A percentile compares a stretch with the other conserved stretches of the same genome.
Evolutionary conservation across 2,113 vertebrate genomes (phyloP).

Genomic region (Drymodes brunneopygia): DNA sequence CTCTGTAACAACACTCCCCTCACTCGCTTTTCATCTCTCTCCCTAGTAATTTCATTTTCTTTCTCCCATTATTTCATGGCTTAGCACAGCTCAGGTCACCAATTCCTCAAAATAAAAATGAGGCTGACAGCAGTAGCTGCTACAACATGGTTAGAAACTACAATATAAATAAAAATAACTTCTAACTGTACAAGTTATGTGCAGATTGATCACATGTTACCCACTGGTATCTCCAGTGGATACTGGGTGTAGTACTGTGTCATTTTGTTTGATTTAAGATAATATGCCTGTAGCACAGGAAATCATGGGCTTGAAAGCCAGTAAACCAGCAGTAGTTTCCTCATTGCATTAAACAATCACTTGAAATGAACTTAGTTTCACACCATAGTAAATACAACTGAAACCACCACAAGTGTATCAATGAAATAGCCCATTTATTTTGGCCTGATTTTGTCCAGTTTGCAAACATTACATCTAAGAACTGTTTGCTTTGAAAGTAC

Average conservation of each 20-base stretch:
- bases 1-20: background rate
- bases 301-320: background rate
- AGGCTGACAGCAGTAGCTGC: background rate
- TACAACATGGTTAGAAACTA: background rate
- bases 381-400: background rate
- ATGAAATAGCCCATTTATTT: background rate
- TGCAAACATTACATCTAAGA: background rate
- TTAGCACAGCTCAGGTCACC: background rate
- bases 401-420: background rate
- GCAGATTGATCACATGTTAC: background rate
- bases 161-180: background rate
- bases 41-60: background rate
- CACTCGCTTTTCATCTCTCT: background rate
- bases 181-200: background rate
- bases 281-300: background rate
- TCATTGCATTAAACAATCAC: background rate
- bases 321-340: background rate
- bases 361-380: conserved; percentile 10
- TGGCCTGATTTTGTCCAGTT: background rate
- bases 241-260: background rate
- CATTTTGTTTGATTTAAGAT: background rate
- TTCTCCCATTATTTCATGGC: background rate
- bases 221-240: background rate
- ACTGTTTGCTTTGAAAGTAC: background rate
- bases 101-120: background rate